Base-by-base conservation (phyloP, 2,797 vertebrate species). In the Allobates femoralis region DNA sequence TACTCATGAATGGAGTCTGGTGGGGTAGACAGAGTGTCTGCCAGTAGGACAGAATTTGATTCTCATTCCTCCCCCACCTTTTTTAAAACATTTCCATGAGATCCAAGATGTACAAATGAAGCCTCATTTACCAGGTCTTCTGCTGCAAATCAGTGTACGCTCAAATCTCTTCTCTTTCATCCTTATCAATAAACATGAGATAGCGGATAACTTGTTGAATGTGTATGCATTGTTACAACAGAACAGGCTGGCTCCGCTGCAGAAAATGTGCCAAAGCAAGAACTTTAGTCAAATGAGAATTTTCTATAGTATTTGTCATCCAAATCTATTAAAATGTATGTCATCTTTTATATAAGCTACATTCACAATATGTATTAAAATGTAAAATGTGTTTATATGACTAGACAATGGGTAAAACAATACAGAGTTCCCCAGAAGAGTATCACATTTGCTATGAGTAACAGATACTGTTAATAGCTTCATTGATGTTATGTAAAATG, bases 181-280 rank as follows among this genome's bases (percentile, higher is more conserved):
- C 19, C 79, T 88, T 77, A 88, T 88, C 87, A 88, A 88, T 85
- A 85, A 85, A 88, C 87, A 85, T 88, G 87, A 88, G 87, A 56
- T 87, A 85, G 83, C 58, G 79, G 77, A 84, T 87, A 87, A 84
- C 82, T 75, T 75, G 76, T 51, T 78, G n/a, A 83, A 78, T 83
- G 50, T 56, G 50, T 67, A 30, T 56, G 56, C 60, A 84, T 75
- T 87, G 82, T 85, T 76, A 67, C 19, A 51, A 41, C 55, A 76
- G 46, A 85, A 85, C 80, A 74, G 75, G 53, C 74, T 75, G 46
- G 26, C 77, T 84, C 66, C 60, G 14, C 53, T 75, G 77, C 41
- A 79, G 37, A 84, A 73, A 85, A 26, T 19, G 34, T 83, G 67
- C 79, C 55, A 50, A 26, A 84, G 73, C 75, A 73, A 73, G 32